Percentiles rank a stretch among this genome's conserved stretches.
These are phyloP conservation scores for Drosophila algonquin DNA, from an alignment of 2,888 invertebrate species.

Conservation along the genomic window DNA sequence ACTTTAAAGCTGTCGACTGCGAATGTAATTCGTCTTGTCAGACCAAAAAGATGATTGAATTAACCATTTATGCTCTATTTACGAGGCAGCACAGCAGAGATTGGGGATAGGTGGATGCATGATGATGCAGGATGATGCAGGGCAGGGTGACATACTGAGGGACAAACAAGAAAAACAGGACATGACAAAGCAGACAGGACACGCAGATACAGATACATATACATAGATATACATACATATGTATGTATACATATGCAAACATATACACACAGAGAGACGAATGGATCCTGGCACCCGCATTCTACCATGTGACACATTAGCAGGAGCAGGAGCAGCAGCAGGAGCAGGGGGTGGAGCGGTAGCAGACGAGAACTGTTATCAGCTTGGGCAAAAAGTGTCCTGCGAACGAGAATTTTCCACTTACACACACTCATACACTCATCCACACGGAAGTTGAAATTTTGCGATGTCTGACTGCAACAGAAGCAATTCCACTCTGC, in stretches of 20 bases:
- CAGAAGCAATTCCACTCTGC: constrained; percentile 22
- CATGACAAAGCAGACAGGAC: constrained; percentile 33
- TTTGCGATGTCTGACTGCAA: constrained; percentile 70
- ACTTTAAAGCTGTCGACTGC: constrained; percentile 14
- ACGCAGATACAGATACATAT: not conserved
- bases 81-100: constrained; percentile 41
- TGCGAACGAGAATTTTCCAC: constrained; percentile 58
- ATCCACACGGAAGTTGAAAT: constrained; percentile 55
- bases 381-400: constrained; percentile 64
- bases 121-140: too few species aligned
- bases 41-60: constrained; percentile 80
- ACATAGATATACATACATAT: too few species aligned
- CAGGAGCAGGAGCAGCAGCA: not conserved
- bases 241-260: not conserved
- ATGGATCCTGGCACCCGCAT: constrained; percentile 65
- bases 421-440: not conserved
- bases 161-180: constrained; percentile 44
- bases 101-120: not conserved
- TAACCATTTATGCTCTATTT: constrained; percentile 81
- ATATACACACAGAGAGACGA: constrained; percentile 1
- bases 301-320: constrained; percentile 58
- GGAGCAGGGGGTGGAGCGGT: not conserved
- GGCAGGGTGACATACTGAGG: constrained; percentile 3
- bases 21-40: constrained; percentile 47
- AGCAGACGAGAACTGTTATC: constrained; percentile 57